Evolutionary conservation across 23 tunicate species (phyloP), one percentile per base, ranked within the genome.

Genomic region (Trididemnum nubilum): DNA sequence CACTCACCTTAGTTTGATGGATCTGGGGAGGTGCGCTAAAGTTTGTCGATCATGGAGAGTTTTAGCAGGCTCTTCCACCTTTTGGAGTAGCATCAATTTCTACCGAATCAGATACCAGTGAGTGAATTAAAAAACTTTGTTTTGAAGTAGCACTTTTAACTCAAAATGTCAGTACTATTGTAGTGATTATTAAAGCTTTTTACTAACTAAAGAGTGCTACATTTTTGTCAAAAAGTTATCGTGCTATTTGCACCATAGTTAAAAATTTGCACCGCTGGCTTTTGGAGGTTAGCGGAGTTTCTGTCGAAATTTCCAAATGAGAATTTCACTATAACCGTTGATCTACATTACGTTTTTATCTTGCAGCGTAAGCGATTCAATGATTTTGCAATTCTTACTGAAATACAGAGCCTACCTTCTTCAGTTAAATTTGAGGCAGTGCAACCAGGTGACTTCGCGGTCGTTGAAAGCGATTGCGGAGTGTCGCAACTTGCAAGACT

Each of bases 11-110:
- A 78, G 90, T 71, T 70, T 95, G 67, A 73, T 85, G 33, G 99
- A 95, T 39, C 78, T 89, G 4, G 82, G 88, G 2, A 70, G 77
- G 31, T 95, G 99, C 60, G 86, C 91, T 15, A 64, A 58, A 72
- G 99, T 95, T 1, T 95, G 89, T 34, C 36, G 99, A 71, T 84
- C 90, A 1, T 95, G 99, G 99, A 89, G 82, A 65, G 87, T 95
- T 29, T 85, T 95, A 3, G 81, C 91, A 22, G 91, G 90, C 9
- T 88, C 94, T 34, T 85, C 94, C 1, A 29, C 87, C 0, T 61
- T 94, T 30, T 94, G 94, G 98, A 94, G 90, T 63, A 76, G 85
- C 44, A 85, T 88, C 34, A 85, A 94, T 51, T 94, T 94, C 79
- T 38, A 31, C 37, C 44, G 64, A 27, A 84, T 94, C 1, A 54